phyloP scores from a whole-genome alignment of 2,888 invertebrate species.

The Drosophila ustulata region DNA sequence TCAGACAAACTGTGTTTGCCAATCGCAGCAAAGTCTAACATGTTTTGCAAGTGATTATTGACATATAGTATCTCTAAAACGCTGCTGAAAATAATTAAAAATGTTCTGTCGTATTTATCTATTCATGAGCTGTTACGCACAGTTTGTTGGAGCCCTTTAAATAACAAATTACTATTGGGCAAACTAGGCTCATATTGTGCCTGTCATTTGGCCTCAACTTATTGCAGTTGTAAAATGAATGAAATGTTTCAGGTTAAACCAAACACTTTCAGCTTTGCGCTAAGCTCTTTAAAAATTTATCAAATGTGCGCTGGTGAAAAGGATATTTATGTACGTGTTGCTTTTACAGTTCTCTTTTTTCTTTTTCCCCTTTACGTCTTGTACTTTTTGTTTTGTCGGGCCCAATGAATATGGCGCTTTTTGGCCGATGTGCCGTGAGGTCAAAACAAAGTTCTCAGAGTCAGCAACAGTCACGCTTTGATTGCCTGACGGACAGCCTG shows the following conservation, averaged over 20 bases:
- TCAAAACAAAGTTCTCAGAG: constrained; percentile 45
- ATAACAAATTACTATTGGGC: constrained; percentile 42
- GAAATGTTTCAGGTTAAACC: constrained; percentile 61
- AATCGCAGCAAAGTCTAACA: constrained; percentile 7
- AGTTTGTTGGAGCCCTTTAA: constrained; percentile 36
- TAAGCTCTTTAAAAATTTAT: constrained; percentile 60
- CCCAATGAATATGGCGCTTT: constrained; percentile 22
- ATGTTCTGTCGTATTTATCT: neutral
- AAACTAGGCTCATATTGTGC: constrained; percentile 6
- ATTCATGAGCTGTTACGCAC: constrained; percentile 15
- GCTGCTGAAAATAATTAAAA: constrained; percentile 4
- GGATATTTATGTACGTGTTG: constrained; percentile 29
- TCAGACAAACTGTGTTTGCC: neutral
- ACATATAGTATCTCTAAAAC: neutral
- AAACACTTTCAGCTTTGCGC: constrained; percentile 23
- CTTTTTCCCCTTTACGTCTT: neutral
- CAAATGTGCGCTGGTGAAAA: constrained; percentile 32
- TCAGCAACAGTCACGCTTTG: constrained; percentile 60
- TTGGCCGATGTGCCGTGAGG: constrained; percentile 44
- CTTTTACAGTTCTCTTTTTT: neutral
- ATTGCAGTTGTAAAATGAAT: constrained; percentile 41
- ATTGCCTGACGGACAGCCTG: constrained; percentile 39
- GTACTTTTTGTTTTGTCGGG: neutral
- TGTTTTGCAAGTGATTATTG: constrained; percentile 9
- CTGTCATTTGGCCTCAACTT: constrained; percentile 29